These are phyloP conservation scores for Cotesia congregata DNA, from an alignment of 2,888 invertebrate genomes.

Conservation along the genomic window DNA sequence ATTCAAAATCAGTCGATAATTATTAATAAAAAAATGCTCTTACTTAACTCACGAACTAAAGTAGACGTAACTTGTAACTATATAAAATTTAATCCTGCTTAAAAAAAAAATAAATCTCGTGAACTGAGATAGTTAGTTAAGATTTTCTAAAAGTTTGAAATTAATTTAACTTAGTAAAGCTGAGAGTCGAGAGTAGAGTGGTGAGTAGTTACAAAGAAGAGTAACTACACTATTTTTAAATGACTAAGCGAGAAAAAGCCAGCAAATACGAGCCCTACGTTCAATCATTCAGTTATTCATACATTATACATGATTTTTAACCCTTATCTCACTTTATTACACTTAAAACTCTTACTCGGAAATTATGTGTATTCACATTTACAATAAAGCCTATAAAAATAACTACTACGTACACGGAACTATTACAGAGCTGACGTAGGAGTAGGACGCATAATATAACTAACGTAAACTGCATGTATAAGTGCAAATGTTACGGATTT, in stretches of 20 bases:
- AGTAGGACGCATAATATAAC: not conserved
- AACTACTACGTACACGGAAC: not conserved
- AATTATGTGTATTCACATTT: not conserved
- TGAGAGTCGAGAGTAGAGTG: slow-evolving; percentile 15
- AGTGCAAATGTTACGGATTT: slow-evolving; percentile 39
- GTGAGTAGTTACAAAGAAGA: not conserved
- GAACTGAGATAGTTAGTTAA: slow-evolving; percentile 38
- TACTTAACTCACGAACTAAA: too few relatives aligned
- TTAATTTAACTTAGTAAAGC: slow-evolving; percentile 60
- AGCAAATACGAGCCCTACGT: not conserved
- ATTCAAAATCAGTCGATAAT: too few relatives aligned
- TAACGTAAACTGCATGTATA: not conserved
- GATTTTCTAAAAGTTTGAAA: slow-evolving; percentile 54
- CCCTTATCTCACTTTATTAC: not conserved
- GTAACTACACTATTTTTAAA: not conserved
- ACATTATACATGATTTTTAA: not conserved
- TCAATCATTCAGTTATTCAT: slow-evolving; percentile 8
- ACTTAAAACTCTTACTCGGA: not conserved
- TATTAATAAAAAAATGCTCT: too few relatives aligned
- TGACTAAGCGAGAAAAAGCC: not conserved
- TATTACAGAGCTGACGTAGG: not conserved
- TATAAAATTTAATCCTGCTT: not conserved
- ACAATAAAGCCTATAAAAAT: not conserved
- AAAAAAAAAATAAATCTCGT: slow-evolving; percentile 40
- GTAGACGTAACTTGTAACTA: too few relatives aligned